These are phyloP conservation scores for Pluvianellus socialis DNA, from an alignment of 2,113 vertebrate species.

Conservation along the genomic window DNA sequence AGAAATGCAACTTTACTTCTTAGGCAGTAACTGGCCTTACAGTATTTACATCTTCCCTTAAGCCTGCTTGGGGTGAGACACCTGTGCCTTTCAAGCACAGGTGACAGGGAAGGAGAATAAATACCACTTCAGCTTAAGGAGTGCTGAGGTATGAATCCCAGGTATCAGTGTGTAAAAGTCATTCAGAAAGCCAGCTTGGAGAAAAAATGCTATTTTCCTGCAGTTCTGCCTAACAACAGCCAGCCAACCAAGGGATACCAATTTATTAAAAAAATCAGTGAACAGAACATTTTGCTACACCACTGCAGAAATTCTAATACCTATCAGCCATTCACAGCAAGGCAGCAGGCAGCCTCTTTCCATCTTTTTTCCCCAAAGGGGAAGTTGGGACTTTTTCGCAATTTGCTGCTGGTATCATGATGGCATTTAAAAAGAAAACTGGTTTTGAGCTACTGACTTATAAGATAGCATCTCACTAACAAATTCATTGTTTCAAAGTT, in stretches of 20 bases:
- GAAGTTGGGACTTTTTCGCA: background rate
- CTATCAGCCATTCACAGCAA: background rate
- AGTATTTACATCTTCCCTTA: background rate
- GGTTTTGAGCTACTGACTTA: conserved; percentile 24
- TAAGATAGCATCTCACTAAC: conserved; percentile 11
- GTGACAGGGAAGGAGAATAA: background rate
- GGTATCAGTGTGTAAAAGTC: background rate
- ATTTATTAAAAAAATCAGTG: background rate
- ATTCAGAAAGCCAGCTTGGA: background rate
- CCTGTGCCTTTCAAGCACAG: background rate
- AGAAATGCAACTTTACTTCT: background rate
- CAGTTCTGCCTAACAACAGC: background rate
- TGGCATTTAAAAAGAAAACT: conserved; percentile 1
- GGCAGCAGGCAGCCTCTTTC: background rate
- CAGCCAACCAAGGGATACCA: background rate
- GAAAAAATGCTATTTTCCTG: background rate
- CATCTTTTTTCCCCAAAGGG: background rate
- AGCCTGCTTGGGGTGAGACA: background rate
- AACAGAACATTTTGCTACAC: background rate
- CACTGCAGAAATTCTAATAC: background rate
- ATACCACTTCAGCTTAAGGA: background rate
- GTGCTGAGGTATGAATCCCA: background rate
- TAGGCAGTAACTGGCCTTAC: background rate
- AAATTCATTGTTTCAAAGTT: conserved; percentile 22
- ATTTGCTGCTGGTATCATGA: background rate